A percentile compares a stretch with the other conserved stretches of the same genome.
phyloP scores from a whole-genome alignment of 2,888 invertebrate species.

The Penaeus monodon region DNA sequence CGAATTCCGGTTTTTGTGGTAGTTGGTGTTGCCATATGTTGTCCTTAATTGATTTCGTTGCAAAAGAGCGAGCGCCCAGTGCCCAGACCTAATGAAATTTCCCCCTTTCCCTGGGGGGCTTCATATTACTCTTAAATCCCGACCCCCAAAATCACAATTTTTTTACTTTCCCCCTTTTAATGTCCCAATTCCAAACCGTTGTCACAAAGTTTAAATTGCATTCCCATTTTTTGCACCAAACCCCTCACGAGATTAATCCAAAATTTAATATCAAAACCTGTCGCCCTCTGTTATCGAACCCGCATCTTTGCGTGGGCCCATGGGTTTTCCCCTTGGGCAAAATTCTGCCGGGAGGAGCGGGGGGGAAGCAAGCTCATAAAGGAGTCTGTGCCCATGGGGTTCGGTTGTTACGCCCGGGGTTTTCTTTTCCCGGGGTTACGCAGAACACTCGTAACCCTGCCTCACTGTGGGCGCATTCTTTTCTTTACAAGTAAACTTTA shows the following conservation, averaged over 20 bases:
- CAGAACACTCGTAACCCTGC: conserved; percentile 11
- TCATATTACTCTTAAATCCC: too few species aligned
- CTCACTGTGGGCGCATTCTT: conserved; percentile 49
- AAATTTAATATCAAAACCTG: conserved; percentile 46
- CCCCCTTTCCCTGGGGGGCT: too few species aligned
- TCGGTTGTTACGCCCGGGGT: not conserved
- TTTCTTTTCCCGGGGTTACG: not conserved
- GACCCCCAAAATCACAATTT: conserved; percentile 18
- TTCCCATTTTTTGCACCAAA: conserved; percentile 5
- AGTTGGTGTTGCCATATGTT: too few species aligned
- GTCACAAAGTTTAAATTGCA: conserved; percentile 45
- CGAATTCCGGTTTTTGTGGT: too few species aligned
- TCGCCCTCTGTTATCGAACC: conserved; percentile 21
- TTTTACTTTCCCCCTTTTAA: conserved; percentile 26
- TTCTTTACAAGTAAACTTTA: conserved; percentile 49
- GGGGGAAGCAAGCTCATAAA: too few species aligned
- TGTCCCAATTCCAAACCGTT: conserved; percentile 38
- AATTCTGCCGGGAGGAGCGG: too few species aligned
- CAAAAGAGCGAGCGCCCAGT: too few species aligned
- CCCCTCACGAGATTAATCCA: conserved; percentile 35
- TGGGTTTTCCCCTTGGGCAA: not conserved
- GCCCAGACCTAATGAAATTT: too few species aligned
- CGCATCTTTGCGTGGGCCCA: not conserved
- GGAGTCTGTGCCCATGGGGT: not conserved
- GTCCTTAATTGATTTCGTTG: too few species aligned